Evolutionary conservation across 2,797 vertebrate species (phyloP).

Genomic region (Okamejei kenojei): DNA sequence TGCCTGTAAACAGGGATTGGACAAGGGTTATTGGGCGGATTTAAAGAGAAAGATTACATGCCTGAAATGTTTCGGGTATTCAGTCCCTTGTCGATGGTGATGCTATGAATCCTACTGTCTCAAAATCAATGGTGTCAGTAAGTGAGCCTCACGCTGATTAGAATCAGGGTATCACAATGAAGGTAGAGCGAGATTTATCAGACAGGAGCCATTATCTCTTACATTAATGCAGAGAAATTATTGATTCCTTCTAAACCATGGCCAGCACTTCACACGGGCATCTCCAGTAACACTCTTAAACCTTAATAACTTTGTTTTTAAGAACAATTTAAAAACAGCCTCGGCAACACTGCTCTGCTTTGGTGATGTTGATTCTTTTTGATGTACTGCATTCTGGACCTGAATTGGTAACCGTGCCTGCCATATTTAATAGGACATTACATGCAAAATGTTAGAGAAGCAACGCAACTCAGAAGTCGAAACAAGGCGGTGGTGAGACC

Average conservation of each 20-base stretch:
- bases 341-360: slow-evolving; percentile 51
- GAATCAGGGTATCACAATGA: slow-evolving; percentile 37
- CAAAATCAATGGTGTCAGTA: slow-evolving; percentile 38
- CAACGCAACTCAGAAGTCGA: too few relatives aligned
- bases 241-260: slow-evolving; percentile 44
- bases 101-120: slow-evolving; percentile 36
- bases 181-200: slow-evolving; percentile 39
- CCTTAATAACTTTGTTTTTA: slow-evolving; percentile 41
- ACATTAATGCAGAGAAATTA: slow-evolving; percentile 43
- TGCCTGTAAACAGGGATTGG: neutral
- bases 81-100: slow-evolving; percentile 22
- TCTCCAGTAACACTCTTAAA: slow-evolving; percentile 42
- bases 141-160: slow-evolving; percentile 37
- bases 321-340: slow-evolving; percentile 50
- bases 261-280: slow-evolving; percentile 33
- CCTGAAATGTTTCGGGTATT: slow-evolving; percentile 26
- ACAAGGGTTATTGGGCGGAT: neutral
- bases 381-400: neutral
- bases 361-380: slow-evolving; percentile 59
- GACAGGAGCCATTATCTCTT: slow-evolving; percentile 42
- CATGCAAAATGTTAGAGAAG: neutral
- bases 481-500: too few relatives aligned
- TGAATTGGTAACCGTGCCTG: neutral
- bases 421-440: neutral
- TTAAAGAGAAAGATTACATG: slow-evolving; percentile 30